Evolutionary conservation across 2,113 vertebrate species (phyloP).

Genomic region (Petrocephalus microphthalmus): DNA sequence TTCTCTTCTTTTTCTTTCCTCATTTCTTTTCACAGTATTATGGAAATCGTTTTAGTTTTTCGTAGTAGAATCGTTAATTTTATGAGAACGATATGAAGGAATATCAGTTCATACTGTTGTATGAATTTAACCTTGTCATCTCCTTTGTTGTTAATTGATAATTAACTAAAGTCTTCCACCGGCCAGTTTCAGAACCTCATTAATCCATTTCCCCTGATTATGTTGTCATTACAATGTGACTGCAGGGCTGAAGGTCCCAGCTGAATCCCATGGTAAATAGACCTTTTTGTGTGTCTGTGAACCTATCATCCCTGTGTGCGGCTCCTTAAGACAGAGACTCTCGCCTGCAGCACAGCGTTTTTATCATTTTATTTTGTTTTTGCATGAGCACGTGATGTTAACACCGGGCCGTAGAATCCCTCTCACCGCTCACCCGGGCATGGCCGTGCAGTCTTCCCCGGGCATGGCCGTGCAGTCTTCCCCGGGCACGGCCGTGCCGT

Average conservation of each 20-base stretch:
- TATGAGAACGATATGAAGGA: not conserved
- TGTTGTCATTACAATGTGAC: slow-evolving; percentile 48
- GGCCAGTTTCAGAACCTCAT: slow-evolving; percentile 28
- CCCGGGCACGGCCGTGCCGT: not conserved
- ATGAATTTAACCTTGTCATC: not conserved
- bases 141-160: not conserved
- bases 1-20: not conserved
- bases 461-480: not conserved
- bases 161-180: slow-evolving; percentile 6
- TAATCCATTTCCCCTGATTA: slow-evolving; percentile 37
- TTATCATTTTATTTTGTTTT: not conserved
- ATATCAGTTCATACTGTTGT: not conserved
- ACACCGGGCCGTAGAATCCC: not conserved
- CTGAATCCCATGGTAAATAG: slow-evolving; percentile 67
- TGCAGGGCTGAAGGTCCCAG: slow-evolving; percentile 61
- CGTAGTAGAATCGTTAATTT: not conserved
- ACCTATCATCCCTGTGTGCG: slow-evolving; percentile 7
- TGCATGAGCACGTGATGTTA: slow-evolving; percentile 18
- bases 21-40: not conserved
- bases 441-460: not conserved
- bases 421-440: not conserved
- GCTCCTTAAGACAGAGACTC: not conserved
- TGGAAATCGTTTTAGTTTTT: not conserved
- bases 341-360: not conserved
- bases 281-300: slow-evolving; percentile 33